Evolutionary conservation across 2,113 vertebrate species (phyloP).

Genomic region (Dromiciops gliroides): DNA sequence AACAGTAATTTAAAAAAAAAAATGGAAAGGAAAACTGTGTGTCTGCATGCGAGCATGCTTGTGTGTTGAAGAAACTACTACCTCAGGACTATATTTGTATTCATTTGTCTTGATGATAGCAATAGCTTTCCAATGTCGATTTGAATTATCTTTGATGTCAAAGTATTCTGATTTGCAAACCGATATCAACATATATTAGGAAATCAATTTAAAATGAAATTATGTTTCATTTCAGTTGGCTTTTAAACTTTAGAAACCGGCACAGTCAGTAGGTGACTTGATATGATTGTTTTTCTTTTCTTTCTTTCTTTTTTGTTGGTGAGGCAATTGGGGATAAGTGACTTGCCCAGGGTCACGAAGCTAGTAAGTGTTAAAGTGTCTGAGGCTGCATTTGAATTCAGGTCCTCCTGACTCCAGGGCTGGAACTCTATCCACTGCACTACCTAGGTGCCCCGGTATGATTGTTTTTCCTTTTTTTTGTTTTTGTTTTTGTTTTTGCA

Average conservation of each 20-base stretch:
- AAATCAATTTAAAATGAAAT: conserved; percentile 2
- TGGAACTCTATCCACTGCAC: too few relatives aligned
- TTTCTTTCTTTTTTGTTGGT: too few relatives aligned
- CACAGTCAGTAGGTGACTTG: not conserved
- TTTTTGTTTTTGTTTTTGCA: too few relatives aligned
- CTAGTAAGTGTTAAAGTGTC: too few relatives aligned
- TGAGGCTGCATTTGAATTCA: too few relatives aligned
- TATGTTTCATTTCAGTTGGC: not conserved
- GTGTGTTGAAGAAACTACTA: not conserved
- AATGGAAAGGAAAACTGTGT: not conserved
- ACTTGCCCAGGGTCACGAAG: too few relatives aligned
- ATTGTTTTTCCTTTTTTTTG: too few relatives aligned
- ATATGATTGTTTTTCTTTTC: not conserved
- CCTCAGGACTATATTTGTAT: not conserved
- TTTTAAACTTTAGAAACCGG: not conserved
- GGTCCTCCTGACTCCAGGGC: too few relatives aligned
- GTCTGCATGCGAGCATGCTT: not conserved
- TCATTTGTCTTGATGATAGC: not conserved
- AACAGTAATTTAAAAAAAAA: not conserved
- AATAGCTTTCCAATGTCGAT: not conserved
- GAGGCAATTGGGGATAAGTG: too few relatives aligned
- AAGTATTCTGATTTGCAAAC: not conserved
- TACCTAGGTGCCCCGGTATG: too few relatives aligned
- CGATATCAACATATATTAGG: not conserved
- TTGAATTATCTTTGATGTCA: not conserved